Base-by-base conservation (phyloP, 2,888 invertebrate species). In the Rhamnusium bicolor region DNA sequence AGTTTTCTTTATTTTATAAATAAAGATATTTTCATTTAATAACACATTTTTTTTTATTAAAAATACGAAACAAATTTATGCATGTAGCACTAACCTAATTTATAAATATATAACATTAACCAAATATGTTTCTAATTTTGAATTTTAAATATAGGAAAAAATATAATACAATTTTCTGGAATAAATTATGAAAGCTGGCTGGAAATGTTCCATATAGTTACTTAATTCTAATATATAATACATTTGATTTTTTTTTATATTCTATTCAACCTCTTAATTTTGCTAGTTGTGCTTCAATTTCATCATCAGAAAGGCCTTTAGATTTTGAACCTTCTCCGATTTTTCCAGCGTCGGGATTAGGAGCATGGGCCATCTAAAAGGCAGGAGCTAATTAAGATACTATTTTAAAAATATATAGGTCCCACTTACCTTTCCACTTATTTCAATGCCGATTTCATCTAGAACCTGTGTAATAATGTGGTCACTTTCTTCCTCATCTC, bases 391-490 rank as follows among this genome's bases (percentile, higher is more conserved):
- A 63, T 61, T 68, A 63, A 32, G 61, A 58, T 18, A 12, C 51
- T 47, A 46, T 19, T 56, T 16, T 16, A 46, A n/a, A 24, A 29
- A 62, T 29, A 12, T 21, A 40, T 58, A 62, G 53, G 29, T 40
- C 29, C 65, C 53, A 80, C 82, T 86, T 87, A 95, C 95, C 91
- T 96, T 95, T 83, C 95, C 96, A 79, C 95, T 94, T 76, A 97
- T 93, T 89, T 98, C 98, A 87, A 98, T 98, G 76, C 98, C 98
- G 83, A 98, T 98, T 89, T 98, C 98, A 89, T 98, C 98, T n/a
- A 98, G 90, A 49, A 98, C 96, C 89, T 96, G 92, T 84, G 91
- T 93, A n/a, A 98, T 94, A 88, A 98, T 93, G 78, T 93, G 93
- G 84, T 97, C 95, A 82, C 94, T 92, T 87, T 97, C 97, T 79